Base-by-base conservation (phyloP, 2,797 vertebrate genomes). In the Ctenopoma multispine region DNA sequence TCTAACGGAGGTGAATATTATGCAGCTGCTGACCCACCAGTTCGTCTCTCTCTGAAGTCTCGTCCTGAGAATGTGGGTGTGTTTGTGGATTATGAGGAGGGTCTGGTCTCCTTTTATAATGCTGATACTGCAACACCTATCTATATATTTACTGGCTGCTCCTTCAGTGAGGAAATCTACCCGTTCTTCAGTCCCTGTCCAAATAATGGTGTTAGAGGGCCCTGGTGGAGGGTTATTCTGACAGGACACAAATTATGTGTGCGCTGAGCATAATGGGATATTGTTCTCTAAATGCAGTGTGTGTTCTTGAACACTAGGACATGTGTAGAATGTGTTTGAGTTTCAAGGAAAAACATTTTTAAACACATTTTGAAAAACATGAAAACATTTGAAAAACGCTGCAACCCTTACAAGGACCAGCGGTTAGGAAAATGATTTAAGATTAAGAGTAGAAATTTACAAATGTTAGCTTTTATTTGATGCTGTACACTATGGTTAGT, bases 71-170 rank as follows among this genome's bases (percentile, higher is more conserved):
- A 50, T 13, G 68, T 80, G 41, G 78, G 68, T 21, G 71, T 79
- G 43, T 75, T 75, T 53, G 65, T 79, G 49, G 71, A 79, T 70
- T 70, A 56, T 20, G 61, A 69, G 27, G 55, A 65, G n/a, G 65
- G 77, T 50, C 44, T 79, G 56, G 60, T 79, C 34, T 64, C 18
- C 10, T 73, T 79, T 56, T 65, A 73, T 50, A 59, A 73, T 1
- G 20, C 18, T 43, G 34, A 53, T 56, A 2, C 47, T 61, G 46
- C 47, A 44, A 31, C 4, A 58, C 67, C 59, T 9, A 54, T 80
- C 34, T 71, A 70, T 40, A 62, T 34, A 4, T 73, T 72, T 12
- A 59, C 69, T 13, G 49, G 15, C 48, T 74, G 44, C 50, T 18
- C 1, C 61, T 79, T 80, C 51, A 67, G 31, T 53, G 38, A 44